Percentiles rank a stretch among this genome's conserved stretches.
phyloP scores from a whole-genome alignment of 1,140 invertebrate genomes.

The Caenorhabditis remanei region DNA sequence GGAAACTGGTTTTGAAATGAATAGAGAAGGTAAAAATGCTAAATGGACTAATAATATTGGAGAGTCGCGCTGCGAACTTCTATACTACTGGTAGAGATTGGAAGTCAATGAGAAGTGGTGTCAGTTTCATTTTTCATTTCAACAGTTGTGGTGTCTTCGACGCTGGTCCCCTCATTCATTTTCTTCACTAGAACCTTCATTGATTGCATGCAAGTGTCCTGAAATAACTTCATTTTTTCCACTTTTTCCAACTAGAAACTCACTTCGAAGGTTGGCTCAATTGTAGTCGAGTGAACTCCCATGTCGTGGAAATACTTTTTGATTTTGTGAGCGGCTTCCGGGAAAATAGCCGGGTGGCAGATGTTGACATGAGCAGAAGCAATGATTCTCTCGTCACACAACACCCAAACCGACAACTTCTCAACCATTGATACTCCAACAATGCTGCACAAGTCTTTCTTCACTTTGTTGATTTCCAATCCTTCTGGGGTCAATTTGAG shows the following conservation, averaged over 20 bases:
- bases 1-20: too few species aligned
- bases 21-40: too few species aligned
- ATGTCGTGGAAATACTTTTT: constrained; percentile 39
- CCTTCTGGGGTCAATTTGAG: constrained; percentile 8
- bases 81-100: too few species aligned
- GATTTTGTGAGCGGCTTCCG: constrained; percentile 5
- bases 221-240: neutral
- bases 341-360: constrained; percentile 27
- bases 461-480: neutral
- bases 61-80: too few species aligned
- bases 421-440: constrained; percentile 18
- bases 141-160: too few species aligned
- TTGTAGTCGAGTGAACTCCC: constrained; percentile 24
- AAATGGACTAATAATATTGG: too few species aligned
- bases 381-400: constrained; percentile 32
- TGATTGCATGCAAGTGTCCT: constrained; percentile 11
- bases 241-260: neutral
- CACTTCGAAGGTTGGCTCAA: constrained; percentile 32
- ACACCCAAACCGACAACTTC: constrained; percentile 14
- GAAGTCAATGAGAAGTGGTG: neutral
- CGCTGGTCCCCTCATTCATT: neutral
- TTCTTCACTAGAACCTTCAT: neutral
- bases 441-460: constrained; percentile 1
- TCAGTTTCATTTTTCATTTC: neutral
- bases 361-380: constrained; percentile 14